These are phyloP conservation scores for Thermophis baileyi DNA, from an alignment of 2,113 vertebrate species.

Conservation along the genomic window DNA sequence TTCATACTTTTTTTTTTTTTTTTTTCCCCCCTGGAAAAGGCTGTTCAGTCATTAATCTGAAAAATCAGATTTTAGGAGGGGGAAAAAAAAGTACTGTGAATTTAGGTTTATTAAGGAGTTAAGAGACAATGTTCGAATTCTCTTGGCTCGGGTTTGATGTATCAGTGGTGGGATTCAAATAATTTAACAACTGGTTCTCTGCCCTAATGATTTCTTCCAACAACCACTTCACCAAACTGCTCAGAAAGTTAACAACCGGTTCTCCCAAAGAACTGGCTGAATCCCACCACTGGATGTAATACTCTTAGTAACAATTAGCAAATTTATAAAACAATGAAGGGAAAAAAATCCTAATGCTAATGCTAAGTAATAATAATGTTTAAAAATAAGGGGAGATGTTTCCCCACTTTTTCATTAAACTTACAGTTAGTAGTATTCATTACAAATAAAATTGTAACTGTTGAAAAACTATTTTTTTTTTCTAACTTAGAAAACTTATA, in stretches of 20 bases:
- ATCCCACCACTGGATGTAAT: too few species aligned
- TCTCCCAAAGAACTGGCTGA: too few species aligned
- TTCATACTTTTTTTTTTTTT: slow-evolving; percentile 33
- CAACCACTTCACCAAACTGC: too few species aligned
- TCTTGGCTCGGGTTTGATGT: slow-evolving; percentile 23
- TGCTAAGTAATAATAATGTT: slow-evolving; percentile 12
- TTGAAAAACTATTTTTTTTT: background rate
- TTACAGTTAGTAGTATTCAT: slow-evolving; percentile 3
- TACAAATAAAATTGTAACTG: background rate
- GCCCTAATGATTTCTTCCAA: too few species aligned
- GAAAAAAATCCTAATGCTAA: slow-evolving; percentile 2
- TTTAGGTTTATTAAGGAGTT: background rate
- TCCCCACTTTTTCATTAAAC: slow-evolving; percentile 10
- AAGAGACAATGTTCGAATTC: background rate
- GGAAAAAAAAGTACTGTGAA: background rate
- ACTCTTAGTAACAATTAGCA: slow-evolving; percentile 22
- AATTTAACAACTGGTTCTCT: too few species aligned
- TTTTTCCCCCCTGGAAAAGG: slow-evolving; percentile 8
- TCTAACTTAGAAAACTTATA: slow-evolving; percentile 26
- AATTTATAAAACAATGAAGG: slow-evolving; percentile 36
- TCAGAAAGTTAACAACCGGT: too few species aligned
- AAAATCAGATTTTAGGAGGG: background rate
- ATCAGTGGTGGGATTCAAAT: too few species aligned
- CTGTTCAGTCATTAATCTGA: slow-evolving; percentile 8
- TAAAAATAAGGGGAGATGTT: background rate